These are phyloP conservation scores for Otus sunia DNA, from an alignment of 2,113 vertebrate genomes.

Conservation along the genomic window DNA sequence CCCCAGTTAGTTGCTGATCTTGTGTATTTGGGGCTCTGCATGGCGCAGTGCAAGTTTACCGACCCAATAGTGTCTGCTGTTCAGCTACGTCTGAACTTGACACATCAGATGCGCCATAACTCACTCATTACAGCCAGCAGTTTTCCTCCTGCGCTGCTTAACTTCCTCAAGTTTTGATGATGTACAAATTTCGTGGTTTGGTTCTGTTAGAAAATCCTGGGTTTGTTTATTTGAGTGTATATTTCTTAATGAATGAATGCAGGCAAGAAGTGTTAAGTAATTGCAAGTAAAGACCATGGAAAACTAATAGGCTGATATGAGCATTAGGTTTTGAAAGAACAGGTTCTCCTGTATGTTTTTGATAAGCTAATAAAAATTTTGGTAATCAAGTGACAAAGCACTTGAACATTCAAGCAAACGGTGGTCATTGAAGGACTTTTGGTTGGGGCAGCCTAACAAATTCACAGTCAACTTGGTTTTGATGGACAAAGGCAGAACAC, in stretches of 20 bases:
- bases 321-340: not conserved
- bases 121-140: slow-evolving; percentile 5
- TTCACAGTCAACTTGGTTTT: not conserved
- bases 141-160: not conserved
- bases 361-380: not conserved
- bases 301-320: not conserved
- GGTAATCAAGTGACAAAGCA: not conserved
- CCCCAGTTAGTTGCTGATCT: not conserved
- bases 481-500: not conserved
- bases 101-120: not conserved
- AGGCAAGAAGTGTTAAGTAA: not conserved
- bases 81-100: slow-evolving; percentile 37
- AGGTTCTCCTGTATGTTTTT: not conserved
- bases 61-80: slow-evolving; percentile 32
- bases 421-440: not conserved
- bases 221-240: not conserved
- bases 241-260: not conserved
- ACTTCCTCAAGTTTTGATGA: not conserved
- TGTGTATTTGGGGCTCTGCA: not conserved
- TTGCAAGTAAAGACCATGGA: not conserved
- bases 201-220: not conserved
- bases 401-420: not conserved
- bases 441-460: not conserved
- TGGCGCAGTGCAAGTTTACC: slow-evolving; percentile 30
- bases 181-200: not conserved